Evolutionary conservation across 2,797 vertebrate genomes (phyloP), one percentile per base, ranked within the genome.

Genomic region (Rhynchotus rufescens): DNA sequence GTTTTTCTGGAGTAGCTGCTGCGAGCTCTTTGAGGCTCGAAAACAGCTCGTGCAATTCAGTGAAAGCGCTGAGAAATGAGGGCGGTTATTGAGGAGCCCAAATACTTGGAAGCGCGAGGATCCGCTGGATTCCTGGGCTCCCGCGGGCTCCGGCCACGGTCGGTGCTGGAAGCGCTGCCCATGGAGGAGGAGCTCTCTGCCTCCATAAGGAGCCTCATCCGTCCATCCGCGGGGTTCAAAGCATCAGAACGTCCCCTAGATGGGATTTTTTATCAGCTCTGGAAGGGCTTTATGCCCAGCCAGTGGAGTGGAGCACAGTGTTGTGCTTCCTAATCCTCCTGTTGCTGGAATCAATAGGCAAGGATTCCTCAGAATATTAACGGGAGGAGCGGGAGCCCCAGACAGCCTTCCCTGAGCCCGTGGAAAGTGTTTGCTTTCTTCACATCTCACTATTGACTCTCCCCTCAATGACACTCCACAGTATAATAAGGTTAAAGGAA

Each of bases 71-170:
- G 26, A 66, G 44, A 83, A 88, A 69, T 87, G 42, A 82, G 54
- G 34, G 17, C 77, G 32, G 89, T 84, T 90, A 84, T 86, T 74
- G 91, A 86, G 91, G 88, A 94, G 75, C 12, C 90, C 79, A 81
- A 93, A 80, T 92, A 88, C 66, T 84, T 86, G 83, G 75, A 76
- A 93, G 78, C 34, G 5, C 75, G 84, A 91, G 88, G 75, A 86
- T 91, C 61, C 6, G 12, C 65, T 88, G 85, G 61, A 75, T 78
- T 88, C 73, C 65, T 88, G 85, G 61, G 77, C 80, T 88, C 73
- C 80, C 0, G 19, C 88, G 22, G 93, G 90, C 69, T 93, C 19
- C 4, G 49, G 80, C 56, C 60, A 47, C 56, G 88, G 47, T 9
- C 4, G 32, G 34, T 88, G 67, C 69, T 90, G 40, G 54, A 71